phyloP scores from a whole-genome alignment of 2,113 vertebrate genomes.

The Uria aalge region DNA sequence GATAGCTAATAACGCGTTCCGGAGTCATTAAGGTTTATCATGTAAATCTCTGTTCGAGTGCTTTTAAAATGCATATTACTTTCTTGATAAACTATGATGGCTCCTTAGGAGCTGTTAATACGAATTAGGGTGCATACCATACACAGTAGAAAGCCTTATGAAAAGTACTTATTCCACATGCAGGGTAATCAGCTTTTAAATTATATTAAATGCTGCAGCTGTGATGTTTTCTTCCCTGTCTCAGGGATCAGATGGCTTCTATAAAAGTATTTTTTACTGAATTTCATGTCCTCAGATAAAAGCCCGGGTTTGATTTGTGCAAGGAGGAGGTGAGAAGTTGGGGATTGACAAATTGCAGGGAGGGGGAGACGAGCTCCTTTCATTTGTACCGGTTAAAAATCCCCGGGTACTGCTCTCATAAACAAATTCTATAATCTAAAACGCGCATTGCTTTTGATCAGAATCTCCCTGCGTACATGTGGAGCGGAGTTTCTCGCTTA shows the following conservation, averaged over 20 bases:
- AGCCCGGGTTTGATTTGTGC: not conserved
- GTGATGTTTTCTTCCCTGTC: not conserved
- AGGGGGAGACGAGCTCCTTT: not conserved
- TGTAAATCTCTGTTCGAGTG: slow-evolving; percentile 44
- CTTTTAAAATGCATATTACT: slow-evolving; percentile 55
- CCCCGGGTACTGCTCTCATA: not conserved
- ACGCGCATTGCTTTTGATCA: not conserved
- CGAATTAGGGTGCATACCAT: not conserved
- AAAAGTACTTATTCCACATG: slow-evolving; percentile 6
- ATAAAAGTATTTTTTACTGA: not conserved
- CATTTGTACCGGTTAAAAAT: not conserved
- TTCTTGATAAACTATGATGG: slow-evolving; percentile 46
- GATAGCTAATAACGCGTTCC: slow-evolving; percentile 13
- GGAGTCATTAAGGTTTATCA: slow-evolving; percentile 23
- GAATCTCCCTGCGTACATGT: not conserved
- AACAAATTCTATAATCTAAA: not conserved
- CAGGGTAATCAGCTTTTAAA: slow-evolving; percentile 38
- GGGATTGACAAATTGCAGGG: not conserved
- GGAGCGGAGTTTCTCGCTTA: not conserved
- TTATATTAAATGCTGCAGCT: slow-evolving; percentile 25
- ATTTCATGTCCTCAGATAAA: slow-evolving; percentile 34
- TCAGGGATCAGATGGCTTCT: not conserved
- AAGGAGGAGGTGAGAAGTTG: not conserved
- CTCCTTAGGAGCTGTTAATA: slow-evolving; percentile 40
- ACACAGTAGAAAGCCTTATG: not conserved